These are phyloP conservation scores for Ahaetulla prasina DNA, from an alignment of 2,113 vertebrate species.

Conservation along the genomic window DNA sequence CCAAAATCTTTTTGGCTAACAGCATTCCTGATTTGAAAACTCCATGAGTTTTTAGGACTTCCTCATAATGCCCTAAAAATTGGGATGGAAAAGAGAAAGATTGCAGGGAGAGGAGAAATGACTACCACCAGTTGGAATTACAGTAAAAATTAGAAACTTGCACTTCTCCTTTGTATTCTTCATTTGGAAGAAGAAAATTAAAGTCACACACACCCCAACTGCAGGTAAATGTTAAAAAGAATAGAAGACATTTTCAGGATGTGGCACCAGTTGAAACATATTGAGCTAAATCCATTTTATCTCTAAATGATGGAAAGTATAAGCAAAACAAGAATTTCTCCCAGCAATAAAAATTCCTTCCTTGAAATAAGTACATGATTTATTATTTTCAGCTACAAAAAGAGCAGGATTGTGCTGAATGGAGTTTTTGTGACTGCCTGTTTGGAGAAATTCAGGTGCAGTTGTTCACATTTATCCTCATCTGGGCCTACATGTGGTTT, in stretches of 20 bases:
- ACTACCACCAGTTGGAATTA: neutral
- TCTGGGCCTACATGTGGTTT: constrained; percentile 56
- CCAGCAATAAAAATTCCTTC: constrained; percentile 52
- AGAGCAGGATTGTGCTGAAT: constrained; percentile 62
- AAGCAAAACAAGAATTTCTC: constrained; percentile 53
- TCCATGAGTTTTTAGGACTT: neutral
- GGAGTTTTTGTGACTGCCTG: constrained; percentile 52
- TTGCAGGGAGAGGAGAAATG: neutral
- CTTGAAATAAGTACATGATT: constrained; percentile 43
- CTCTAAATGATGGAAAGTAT: constrained; percentile 28
- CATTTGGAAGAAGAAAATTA: neutral
- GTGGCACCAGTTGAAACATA: neutral
- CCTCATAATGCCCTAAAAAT: neutral
- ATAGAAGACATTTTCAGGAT: neutral
- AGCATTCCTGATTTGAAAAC: neutral
- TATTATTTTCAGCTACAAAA: constrained; percentile 50
- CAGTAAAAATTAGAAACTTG: neutral
- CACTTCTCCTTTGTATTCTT: neutral
- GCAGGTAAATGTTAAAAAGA: neutral
- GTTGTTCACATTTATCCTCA: constrained; percentile 62
- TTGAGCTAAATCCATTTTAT: constrained; percentile 11
- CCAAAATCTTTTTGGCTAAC: neutral
- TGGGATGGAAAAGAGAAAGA: neutral
- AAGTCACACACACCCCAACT: neutral
- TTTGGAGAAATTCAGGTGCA: constrained; percentile 61